Evolutionary conservation across 2,797 vertebrate species (phyloP).

Genomic region (Buphagus erythrorhynchus): DNA sequence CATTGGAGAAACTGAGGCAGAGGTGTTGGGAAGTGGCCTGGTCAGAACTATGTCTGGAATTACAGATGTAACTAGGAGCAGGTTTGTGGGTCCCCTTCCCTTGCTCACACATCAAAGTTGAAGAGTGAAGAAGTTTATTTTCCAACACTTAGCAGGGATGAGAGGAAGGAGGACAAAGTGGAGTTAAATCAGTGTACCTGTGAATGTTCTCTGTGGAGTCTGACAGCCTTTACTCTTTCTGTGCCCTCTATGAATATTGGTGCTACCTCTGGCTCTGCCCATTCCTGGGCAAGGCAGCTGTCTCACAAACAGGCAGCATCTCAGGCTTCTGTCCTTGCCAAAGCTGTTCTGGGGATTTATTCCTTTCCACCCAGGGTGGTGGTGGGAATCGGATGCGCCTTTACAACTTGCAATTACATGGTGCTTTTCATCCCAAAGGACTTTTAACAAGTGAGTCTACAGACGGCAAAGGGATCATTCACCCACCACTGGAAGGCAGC

Average conservation of each 20-base stretch:
- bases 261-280: background rate
- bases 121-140: background rate
- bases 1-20: background rate
- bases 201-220: background rate
- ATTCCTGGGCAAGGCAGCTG: background rate
- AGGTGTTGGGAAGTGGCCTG: background rate
- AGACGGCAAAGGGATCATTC: background rate
- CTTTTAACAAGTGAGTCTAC: background rate
- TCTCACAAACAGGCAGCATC: background rate
- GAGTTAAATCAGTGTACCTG: background rate
- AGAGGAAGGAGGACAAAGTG: background rate
- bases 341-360: background rate
- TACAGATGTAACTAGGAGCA: background rate
- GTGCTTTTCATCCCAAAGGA: slow-evolving; percentile 30
- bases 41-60: background rate
- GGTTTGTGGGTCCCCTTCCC: background rate
- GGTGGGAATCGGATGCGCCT: slow-evolving; percentile 20
- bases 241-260: background rate
- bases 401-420: slow-evolving; percentile 47
- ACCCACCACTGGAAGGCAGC: slow-evolving; percentile 1
- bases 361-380: background rate
- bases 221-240: background rate
- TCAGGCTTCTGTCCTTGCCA: background rate
- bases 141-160: background rate
- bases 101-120: background rate